Evolutionary conservation across 2,113 vertebrate species (phyloP).

Genomic region (Pelmatolapia mariae): DNA sequence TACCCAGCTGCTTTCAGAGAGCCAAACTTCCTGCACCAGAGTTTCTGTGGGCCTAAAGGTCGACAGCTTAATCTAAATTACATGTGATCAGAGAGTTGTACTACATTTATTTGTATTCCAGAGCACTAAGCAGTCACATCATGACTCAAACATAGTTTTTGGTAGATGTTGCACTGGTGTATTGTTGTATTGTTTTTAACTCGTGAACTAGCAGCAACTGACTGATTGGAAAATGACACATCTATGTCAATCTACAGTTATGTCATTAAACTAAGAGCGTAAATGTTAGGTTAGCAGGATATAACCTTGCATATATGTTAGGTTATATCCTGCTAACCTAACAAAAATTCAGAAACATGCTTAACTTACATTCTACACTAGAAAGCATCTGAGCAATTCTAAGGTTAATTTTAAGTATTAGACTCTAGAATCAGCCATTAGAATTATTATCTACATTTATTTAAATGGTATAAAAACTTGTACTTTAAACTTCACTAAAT

Average conservation of each 20-base stretch:
- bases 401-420: not conserved
- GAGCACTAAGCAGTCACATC: not conserved
- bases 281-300: not conserved
- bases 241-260: fast-evolving
- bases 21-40: not conserved
- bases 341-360: not conserved
- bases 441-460: not conserved
- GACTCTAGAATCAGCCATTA: not conserved
- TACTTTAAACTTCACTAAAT: not conserved
- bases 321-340: not conserved
- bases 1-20: not conserved
- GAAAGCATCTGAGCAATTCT: not conserved
- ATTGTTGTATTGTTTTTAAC: fast-evolving
- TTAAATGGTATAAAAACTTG: not conserved
- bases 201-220: not conserved
- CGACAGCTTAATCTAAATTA: not conserved
- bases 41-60: not conserved
- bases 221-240: not conserved
- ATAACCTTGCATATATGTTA: fast-evolving
- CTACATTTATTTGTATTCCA: fast-evolving
- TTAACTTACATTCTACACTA: not conserved
- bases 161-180: fast-evolving
- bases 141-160: not conserved
- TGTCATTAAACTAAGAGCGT: fast-evolving
- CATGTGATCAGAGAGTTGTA: not conserved